phyloP scores from a whole-genome alignment of 2,113 vertebrate species.

The Trichechus manatus region DNA sequence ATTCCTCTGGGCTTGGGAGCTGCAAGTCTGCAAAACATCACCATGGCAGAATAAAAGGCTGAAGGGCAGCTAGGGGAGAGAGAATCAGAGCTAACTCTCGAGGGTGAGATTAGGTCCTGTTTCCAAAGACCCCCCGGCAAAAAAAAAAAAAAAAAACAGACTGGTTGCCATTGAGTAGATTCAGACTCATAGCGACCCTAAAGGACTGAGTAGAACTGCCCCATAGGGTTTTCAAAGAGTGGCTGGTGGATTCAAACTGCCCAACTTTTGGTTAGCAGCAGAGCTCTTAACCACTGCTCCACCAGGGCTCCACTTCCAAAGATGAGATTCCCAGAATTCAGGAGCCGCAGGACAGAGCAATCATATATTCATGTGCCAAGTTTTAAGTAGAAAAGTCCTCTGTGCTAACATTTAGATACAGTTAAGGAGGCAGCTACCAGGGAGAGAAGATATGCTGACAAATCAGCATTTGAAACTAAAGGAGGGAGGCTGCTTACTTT shows the following conservation, averaged over 20 bases:
- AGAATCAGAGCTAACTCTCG: not conserved
- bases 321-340: accelerated
- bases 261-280: too few species aligned
- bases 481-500: not conserved
- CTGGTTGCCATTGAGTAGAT: too few species aligned
- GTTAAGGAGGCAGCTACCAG: too few species aligned
- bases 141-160: too few species aligned
- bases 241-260: too few species aligned
- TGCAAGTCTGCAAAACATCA: not conserved
- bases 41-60: accelerated
- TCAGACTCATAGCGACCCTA: too few species aligned
- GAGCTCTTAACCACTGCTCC: too few species aligned
- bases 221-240: too few species aligned
- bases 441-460: not conserved
- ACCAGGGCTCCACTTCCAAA: too few species aligned
- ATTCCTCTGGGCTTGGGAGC: not conserved
- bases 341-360: not conserved
- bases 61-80: accelerated
- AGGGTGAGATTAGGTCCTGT: accelerated
- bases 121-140: not conserved
- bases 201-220: too few species aligned
- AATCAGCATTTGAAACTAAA: accelerated
- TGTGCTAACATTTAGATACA: accelerated
- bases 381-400: not conserved
- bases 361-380: accelerated